A percentile compares a stretch with the other conserved stretches of the same genome.
These are phyloP conservation scores for Gephyroberyx darwinii DNA, from an alignment of 2,797 vertebrate genomes.

Conservation along the genomic window DNA sequence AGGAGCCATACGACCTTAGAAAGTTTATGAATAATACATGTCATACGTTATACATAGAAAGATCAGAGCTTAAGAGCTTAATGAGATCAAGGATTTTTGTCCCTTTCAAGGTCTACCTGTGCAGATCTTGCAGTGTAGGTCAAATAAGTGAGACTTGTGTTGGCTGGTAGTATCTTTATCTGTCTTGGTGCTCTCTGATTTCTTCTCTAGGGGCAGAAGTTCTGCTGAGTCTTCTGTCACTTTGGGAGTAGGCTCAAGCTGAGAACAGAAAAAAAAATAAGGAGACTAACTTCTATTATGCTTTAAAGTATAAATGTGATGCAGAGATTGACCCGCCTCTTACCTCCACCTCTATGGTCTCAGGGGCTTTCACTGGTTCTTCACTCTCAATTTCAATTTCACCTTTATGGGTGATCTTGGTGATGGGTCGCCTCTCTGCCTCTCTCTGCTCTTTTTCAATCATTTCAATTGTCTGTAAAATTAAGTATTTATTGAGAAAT, in stretches of 20 bases:
- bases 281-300: background rate
- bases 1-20: conserved; percentile 93
- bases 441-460: conserved; percentile 99
- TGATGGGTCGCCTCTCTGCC: conserved; percentile 95
- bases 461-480: conserved; percentile 96
- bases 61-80: background rate
- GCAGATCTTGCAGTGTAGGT: conserved; percentile 99
- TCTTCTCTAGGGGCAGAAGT: conserved; percentile 82
- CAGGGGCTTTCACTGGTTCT: conserved; percentile 90
- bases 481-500: background rate
- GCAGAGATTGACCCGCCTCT: conserved; percentile 10
- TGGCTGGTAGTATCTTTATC: conserved; percentile 91
- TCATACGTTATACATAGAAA: background rate
- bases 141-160: conserved; percentile 98
- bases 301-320: background rate
- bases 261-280: conserved; percentile 6
- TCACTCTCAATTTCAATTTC: conserved; percentile 99
- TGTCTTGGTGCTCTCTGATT: conserved; percentile 80
- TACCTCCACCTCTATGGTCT: conserved; percentile 92
- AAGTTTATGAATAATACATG: background rate
- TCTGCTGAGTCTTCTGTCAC: conserved; percentile 84
- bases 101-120: conserved; percentile 84
- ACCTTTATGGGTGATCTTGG: conserved; percentile 99
- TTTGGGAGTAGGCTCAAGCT: conserved; percentile 82
- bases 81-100: background rate